A percentile compares a stretch with the other conserved stretches of the same genome.
These are phyloP conservation scores for Conus ventricosus DNA, from an alignment of 1,140 invertebrate species.

Conservation along the genomic window DNA sequence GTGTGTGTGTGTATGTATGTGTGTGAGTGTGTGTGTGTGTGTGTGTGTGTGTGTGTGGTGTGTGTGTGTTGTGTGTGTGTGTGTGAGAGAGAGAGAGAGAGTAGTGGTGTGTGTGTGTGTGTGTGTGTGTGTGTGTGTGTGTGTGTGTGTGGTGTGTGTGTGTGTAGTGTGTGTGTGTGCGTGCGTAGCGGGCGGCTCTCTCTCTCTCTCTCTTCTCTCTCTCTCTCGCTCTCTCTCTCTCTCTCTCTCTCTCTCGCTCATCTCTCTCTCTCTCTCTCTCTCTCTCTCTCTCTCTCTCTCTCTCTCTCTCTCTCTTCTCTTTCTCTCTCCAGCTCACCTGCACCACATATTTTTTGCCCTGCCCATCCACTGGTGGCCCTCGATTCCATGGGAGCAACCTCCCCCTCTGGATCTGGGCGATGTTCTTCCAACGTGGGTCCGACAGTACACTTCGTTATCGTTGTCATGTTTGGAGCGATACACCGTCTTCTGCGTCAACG, in stretches of 20 bases:
- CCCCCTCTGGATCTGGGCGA: conserved; percentile 61
- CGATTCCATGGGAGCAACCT: conserved; percentile 45
- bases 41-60: too few species aligned
- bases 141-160: too few species aligned
- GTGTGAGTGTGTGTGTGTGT: too few species aligned
- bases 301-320: too few species aligned
- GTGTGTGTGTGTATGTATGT: too few species aligned
- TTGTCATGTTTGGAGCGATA: conserved; percentile 63
- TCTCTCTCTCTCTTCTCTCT: background rate
- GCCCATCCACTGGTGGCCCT: conserved; percentile 32
- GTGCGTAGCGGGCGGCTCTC: too few species aligned
- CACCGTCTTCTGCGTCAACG: conserved; percentile 70
- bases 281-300: background rate
- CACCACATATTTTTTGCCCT: conserved; percentile 56
- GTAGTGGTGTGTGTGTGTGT: too few species aligned
- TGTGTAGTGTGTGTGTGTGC: too few species aligned
- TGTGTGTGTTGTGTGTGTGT: too few species aligned
- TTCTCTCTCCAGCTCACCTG: conserved; percentile 44
- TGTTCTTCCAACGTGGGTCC: conserved; percentile 65
- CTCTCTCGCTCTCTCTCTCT: too few species aligned
- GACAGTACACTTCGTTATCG: conserved; percentile 68
- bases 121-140: too few species aligned
- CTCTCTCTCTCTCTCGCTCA: background rate
- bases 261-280: background rate
- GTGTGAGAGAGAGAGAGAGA: too few species aligned